Percentiles rank a stretch among this genome's conserved stretches.
Conservation (phyloP, 2,888 invertebrate species). For the Eupithecia dodoneata region DNA sequence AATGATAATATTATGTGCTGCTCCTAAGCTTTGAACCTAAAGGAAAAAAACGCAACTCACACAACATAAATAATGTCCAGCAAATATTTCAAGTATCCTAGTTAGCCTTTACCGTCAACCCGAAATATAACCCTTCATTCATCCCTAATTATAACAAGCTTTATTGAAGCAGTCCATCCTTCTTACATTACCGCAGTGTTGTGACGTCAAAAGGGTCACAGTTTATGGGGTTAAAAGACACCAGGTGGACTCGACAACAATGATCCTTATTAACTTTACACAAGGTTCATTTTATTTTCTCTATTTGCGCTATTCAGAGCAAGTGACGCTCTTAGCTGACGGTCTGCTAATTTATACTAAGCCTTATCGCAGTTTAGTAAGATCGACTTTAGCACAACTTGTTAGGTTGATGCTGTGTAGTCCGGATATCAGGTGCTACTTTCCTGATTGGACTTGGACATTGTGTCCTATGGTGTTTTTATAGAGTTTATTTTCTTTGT, state of each 20-base stretch:
- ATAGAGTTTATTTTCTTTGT: slow-evolving; percentile 10
- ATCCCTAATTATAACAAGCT: slow-evolving; percentile 49
- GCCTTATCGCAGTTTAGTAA: slow-evolving; percentile 7
- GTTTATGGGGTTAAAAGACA: slow-evolving; percentile 59
- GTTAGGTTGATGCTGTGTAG: slow-evolving; percentile 5
- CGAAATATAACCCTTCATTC: slow-evolving; percentile 12
- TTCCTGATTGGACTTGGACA: slow-evolving; percentile 22
- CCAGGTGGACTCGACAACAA: slow-evolving; percentile 37
- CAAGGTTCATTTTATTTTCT: slow-evolving; percentile 13
- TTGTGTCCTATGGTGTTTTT: slow-evolving; percentile 10
- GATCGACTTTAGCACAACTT: slow-evolving; percentile 14
- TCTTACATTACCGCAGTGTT: slow-evolving; percentile 51
- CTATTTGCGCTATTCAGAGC: slow-evolving; percentile 12
- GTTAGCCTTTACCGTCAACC: slow-evolving; percentile 1
- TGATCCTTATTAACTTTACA: slow-evolving; percentile 14
- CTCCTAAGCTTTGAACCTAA: not conserved
- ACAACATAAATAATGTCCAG: not conserved
- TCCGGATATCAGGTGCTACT: slow-evolving; percentile 21
- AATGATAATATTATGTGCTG: too few species aligned
- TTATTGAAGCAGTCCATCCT: slow-evolving; percentile 48
- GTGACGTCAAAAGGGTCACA: slow-evolving; percentile 56
- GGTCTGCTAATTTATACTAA: not conserved
- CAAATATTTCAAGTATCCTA: not conserved
- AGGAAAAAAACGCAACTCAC: not conserved
- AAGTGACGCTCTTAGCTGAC: not conserved